Base-by-base conservation (phyloP, 2,113 vertebrate genomes). In the Camelus dromedarius region DNA sequence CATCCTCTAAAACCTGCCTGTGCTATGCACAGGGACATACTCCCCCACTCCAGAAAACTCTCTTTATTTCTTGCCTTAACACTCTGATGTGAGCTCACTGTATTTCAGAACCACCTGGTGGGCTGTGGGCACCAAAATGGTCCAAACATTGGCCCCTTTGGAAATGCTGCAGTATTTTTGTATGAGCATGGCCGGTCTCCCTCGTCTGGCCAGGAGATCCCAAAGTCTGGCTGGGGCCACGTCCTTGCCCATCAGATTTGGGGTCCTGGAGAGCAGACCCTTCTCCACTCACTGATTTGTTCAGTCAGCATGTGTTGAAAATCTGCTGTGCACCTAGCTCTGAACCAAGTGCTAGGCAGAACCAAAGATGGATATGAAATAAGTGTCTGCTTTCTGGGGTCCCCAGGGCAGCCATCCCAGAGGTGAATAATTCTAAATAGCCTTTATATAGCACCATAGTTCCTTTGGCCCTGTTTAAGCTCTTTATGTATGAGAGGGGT, bases 21-120 rank as follows among this genome's bases (percentile, higher is more conserved):
- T 69, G 30, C 38, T 15, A 0, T 4, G 42, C 16, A 5, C 26
- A 2, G 22, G 0, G 52, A 12, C 26, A 24, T 42, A 3, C 24
- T 6, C 14, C 30, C 42, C 48, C 46, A 2, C 16, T 38, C 58
- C 24, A 62, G 7, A 24, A 79, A 35, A 24, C 3, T 18, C 67
- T 60, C 73, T 46, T 30, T 5, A 28, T 54, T 52, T 54, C 22
- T 19, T 19, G 58, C 13, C 10, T 32, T 64, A 5, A 1, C 0
- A 1, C 16, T 1, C 19, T 5, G 3, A 22, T 1, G 1, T 1
- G 10, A 24, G 8, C 18, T n/a, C 62, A 11, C 30, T 15, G 30
- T 54, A 80, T n/a, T 28, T 86, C 75, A 67, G 48, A 64, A 10
- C 14, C 6, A 0, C 7, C 73, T 35, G 9, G 54, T 8, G 48